A percentile compares a stretch with the other conserved stretches of the same genome.
These are phyloP conservation scores for Homarus gammarus DNA, from an alignment of 2,888 invertebrate genomes.

Conservation along the genomic window DNA sequence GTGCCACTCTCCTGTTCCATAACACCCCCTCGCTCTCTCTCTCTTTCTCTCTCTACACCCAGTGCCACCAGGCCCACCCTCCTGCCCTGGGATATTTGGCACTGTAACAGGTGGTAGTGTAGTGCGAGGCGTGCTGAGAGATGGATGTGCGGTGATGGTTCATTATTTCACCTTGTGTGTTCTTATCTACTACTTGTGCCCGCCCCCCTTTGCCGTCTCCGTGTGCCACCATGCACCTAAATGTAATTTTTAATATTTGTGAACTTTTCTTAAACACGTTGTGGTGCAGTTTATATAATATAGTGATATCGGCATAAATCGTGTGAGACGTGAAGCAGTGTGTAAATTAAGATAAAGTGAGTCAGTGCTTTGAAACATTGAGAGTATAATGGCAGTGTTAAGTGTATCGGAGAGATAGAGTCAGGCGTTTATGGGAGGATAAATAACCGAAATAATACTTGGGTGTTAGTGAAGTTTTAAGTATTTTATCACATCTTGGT, in stretches of 20 bases:
- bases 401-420: neutral
- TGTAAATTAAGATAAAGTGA: neutral
- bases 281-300: neutral
- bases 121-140: neutral
- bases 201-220: neutral
- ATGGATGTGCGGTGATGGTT: neutral
- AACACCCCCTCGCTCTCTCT: slow-evolving; percentile 1
- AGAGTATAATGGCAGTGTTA: neutral
- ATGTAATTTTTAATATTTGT: neutral
- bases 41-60: neutral
- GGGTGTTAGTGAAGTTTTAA: neutral
- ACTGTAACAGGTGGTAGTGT: slow-evolving; percentile 10
- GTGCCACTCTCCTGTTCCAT: neutral
- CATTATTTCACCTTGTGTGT: neutral
- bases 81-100: slow-evolving; percentile 2
- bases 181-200: neutral
- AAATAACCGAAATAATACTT: neutral
- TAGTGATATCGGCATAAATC: neutral
- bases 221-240: neutral
- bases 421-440: neutral
- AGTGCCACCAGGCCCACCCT: neutral
- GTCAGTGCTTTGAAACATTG: neutral
- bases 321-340: neutral
- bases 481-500: too few species aligned
- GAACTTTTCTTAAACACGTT: neutral